Conservation (phyloP, 2,888 invertebrate genomes). For the Hemicrepidius hirtus region DNA sequence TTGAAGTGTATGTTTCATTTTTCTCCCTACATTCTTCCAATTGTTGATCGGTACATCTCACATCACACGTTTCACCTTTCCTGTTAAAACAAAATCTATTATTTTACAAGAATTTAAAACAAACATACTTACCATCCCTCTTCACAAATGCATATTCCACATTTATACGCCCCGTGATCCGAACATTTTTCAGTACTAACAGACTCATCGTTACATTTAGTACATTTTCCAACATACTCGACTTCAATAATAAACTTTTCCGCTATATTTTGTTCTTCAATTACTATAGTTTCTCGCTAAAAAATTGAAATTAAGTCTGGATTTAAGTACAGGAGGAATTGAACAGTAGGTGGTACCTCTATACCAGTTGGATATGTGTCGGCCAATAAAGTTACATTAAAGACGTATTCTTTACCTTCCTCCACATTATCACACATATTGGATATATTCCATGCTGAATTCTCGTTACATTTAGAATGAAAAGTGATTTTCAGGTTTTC, state of each 20-base stretch:
- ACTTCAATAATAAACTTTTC: conserved; percentile 81
- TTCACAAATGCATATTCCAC: conserved; percentile 62
- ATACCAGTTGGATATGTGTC: conserved; percentile 75
- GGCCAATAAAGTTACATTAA: conserved; percentile 78
- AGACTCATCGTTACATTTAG: conserved; percentile 82
- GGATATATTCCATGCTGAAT: conserved; percentile 55
- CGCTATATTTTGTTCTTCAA: conserved; percentile 86
- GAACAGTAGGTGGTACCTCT: no score
- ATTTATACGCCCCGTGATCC: conserved; percentile 74
- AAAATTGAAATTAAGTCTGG: not conserved
- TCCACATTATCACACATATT: conserved; percentile 76
- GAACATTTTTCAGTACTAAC: conserved; percentile 72
- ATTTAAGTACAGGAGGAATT: no score
- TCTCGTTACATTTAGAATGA: conserved; percentile 80
- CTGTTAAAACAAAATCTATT: conserved; percentile 63
- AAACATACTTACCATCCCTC: conserved; percentile 57
- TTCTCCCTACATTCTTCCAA: conserved; percentile 57
- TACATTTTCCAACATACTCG: conserved; percentile 70
- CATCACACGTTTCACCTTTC: conserved; percentile 75
- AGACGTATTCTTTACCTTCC: conserved; percentile 78
- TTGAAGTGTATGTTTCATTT: conserved; percentile 58
- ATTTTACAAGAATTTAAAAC: no score
- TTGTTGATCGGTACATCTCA: conserved; percentile 71
- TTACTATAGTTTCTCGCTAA: conserved; percentile 74
- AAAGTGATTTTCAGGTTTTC: conserved; percentile 81